Conservation (phyloP, 2,113 vertebrate species). For the Amblyornis subalaris region DNA sequence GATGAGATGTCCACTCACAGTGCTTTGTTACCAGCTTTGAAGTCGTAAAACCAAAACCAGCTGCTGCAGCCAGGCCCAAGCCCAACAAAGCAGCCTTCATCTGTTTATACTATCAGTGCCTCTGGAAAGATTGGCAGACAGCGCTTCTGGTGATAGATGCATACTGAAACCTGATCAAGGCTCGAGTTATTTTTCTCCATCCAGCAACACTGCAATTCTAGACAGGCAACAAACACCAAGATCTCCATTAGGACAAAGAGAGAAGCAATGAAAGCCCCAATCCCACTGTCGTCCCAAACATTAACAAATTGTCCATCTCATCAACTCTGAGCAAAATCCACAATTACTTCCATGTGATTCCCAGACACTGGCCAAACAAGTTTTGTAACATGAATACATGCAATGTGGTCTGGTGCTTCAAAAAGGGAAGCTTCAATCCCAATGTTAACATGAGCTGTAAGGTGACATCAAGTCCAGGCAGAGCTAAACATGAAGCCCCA, state of each 20-base stretch:
- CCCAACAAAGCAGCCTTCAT: neutral
- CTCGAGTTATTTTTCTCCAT: conserved; percentile 6
- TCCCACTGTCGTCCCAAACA: neutral
- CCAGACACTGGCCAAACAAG: neutral
- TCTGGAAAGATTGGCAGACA: conserved; percentile 47
- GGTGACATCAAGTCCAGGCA: neutral
- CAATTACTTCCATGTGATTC: conserved; percentile 8
- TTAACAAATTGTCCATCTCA: conserved; percentile 10
- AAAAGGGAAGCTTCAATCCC: neutral
- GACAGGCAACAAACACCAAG: conserved; percentile 37
- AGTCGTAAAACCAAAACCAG: conserved; percentile 70
- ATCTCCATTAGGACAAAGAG: conserved; percentile 25
- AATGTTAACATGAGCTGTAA: neutral
- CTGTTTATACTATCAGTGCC: conserved; percentile 49
- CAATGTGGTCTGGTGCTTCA: rapidly evolving
- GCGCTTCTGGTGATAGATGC: conserved; percentile 47
- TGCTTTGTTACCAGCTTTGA: conserved; percentile 34
- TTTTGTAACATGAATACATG: neutral
- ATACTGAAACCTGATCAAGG: conserved; percentile 44
- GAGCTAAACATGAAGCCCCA: neutral
- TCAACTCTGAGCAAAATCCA: neutral
- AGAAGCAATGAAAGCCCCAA: neutral
- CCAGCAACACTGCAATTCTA: conserved; percentile 26
- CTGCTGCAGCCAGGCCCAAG: conserved; percentile 28
- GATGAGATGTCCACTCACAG: neutral